Evolutionary conservation across 2,797 vertebrate genomes (phyloP).

Genomic region (Galagoides demidoff): DNA sequence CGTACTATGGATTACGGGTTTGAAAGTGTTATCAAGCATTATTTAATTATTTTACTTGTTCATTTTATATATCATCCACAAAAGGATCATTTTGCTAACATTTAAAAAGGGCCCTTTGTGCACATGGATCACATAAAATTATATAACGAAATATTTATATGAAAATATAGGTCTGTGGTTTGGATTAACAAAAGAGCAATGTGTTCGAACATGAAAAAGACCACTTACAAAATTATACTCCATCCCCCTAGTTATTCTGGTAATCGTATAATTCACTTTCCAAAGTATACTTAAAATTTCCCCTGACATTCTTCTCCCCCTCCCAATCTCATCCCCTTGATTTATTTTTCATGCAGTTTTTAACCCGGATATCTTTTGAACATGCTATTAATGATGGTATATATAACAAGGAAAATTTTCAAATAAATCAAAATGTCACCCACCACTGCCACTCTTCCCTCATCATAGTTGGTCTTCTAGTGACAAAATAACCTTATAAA

Average conservation of each 20-base stretch:
- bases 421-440: not conserved
- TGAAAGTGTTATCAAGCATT: not conserved
- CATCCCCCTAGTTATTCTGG: not conserved
- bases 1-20: not conserved
- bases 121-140: not conserved
- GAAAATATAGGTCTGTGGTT: not conserved
- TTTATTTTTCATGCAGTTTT: not conserved
- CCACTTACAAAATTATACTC: not conserved
- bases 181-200: not conserved
- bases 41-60: slow-evolving; percentile 41
- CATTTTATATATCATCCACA: not conserved
- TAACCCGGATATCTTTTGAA: not conserved
- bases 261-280: not conserved
- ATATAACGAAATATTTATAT: not conserved
- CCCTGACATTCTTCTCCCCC: not conserved
- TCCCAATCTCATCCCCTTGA: not conserved
- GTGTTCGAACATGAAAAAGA: not conserved
- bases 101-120: not conserved
- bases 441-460: not conserved
- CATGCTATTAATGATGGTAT: not conserved
- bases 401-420: not conserved
- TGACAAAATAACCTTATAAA: not conserved
- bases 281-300: slow-evolving; percentile 17
- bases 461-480: not conserved
- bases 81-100: slow-evolving; percentile 20